A percentile compares a stretch with the other conserved stretches of the same genome.
Conservation (phyloP, 2,113 vertebrate species). For the Tapirus terrestris region DNA sequence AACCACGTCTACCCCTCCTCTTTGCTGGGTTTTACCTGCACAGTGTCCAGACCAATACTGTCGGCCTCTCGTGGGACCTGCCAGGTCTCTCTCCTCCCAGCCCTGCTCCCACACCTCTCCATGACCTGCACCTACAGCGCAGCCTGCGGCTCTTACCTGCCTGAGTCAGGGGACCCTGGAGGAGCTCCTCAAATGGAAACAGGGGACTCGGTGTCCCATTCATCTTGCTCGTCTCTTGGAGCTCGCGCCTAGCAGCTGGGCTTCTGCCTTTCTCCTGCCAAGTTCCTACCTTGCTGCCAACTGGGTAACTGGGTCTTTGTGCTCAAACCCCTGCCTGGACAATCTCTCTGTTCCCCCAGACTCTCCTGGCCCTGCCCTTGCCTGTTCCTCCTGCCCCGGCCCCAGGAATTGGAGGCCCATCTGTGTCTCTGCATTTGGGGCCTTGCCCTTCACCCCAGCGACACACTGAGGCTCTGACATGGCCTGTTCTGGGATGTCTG, state of each 20-base stretch:
- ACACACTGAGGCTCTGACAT: not conserved
- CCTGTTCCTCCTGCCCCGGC: not conserved
- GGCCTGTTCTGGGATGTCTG: not conserved
- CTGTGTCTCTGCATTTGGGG: fast-evolving
- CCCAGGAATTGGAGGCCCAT: too few relatives aligned
- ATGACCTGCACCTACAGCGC: not conserved
- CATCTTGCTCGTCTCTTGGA: not conserved
- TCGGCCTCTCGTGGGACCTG: not conserved
- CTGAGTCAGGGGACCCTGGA: not conserved
- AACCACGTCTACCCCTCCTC: fast-evolving
- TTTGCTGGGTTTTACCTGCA: not conserved
- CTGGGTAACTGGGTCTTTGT: too few relatives aligned
- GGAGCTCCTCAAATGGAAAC: not conserved
- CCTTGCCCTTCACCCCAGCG: not conserved
- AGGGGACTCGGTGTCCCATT: too few relatives aligned
- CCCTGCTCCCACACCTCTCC: fast-evolving
- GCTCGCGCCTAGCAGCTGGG: not conserved
- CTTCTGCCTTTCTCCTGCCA: not conserved
- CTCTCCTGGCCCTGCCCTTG: not conserved
- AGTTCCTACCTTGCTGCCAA: not conserved
- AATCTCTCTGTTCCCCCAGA: not conserved
- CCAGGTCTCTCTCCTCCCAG: not conserved
- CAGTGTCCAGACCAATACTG: not conserved
- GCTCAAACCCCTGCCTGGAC: not conserved
- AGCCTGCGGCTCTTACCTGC: not conserved